Evolutionary conservation across 2,888 invertebrate species (phyloP), one percentile per base, ranked within the genome.

Genomic region (Diabrotica balteata): DNA sequence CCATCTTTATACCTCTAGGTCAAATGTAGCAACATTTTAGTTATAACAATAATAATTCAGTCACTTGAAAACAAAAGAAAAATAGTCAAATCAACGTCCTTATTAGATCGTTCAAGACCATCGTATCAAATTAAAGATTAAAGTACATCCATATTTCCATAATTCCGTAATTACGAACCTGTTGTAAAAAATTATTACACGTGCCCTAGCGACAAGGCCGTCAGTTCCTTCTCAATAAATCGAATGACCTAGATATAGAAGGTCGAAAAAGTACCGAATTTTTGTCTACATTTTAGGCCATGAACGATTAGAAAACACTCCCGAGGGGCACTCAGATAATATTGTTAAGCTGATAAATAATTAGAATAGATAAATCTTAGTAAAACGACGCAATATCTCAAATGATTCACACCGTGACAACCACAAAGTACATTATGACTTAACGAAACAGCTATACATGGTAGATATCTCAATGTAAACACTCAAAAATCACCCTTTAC

Each of bases 171-270:
- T 72, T 72, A 70, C 67, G 69, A 76, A 77, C 77, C 77, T 77
- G 77, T 76, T 77, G 73, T 74, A 72, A 73, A 73, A 32, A 72
- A 73, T 67, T 67, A 68, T 73, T 75, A 79, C 80, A 81, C 81
- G 81, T 81, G 81, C 80, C 79, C 77, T 79, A 79, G 75, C 76
- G 78, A 79, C 81, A 81, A 81, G 81, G 81, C 80, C 81, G 80
- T 78, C 79, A 80, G 78, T 80, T 78, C 78, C 78, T 78, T 75
- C 75, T 76, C 75, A 78, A 78, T 76, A 78, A 80, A 80, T 80
- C 78, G 78, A 77, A 77, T 81, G 83, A 82, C 83, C 83, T 81
- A 82, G 79, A 82, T 82, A 79, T 71, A 75, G 81, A 82, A 82
- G 83, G 82, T 80, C 80, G 79, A 77, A 79, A 73, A 75, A 76